These are phyloP conservation scores for Deladenus siricidicola DNA, from an alignment of 2,888 invertebrate species.

Conservation along the genomic window DNA sequence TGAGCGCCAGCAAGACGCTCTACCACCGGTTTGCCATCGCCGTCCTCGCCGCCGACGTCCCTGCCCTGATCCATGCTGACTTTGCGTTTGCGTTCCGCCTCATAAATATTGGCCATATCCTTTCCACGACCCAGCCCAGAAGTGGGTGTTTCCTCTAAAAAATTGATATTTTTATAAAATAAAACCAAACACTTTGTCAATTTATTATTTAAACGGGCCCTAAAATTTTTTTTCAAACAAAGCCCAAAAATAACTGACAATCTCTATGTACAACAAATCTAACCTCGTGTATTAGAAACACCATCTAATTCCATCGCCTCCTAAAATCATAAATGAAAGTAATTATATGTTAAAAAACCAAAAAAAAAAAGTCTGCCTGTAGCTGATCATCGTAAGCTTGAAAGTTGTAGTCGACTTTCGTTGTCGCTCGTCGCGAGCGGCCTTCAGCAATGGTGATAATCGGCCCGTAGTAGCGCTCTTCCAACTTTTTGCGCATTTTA, in stretches of 20 bases:
- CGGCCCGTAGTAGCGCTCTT: constrained; percentile 20
- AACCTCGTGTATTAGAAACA: no score
- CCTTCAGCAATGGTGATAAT: constrained; percentile 42
- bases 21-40: no score
- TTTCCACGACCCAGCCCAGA: constrained; percentile 76
- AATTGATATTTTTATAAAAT: not conserved
- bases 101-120: constrained; percentile 58
- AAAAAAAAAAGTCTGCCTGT: constrained; percentile 20
- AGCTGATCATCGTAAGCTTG: constrained; percentile 92
- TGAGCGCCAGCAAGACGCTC: not conserved
- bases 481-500: not conserved
- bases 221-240: no score
- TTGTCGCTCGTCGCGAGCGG: constrained; percentile 28
- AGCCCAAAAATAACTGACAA: no score
- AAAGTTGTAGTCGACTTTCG: constrained; percentile 65
- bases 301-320: constrained; percentile 17
- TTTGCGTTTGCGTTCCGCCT: constrained; percentile 32
- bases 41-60: not conserved
- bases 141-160: constrained; percentile 59
- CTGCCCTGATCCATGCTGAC: not conserved
- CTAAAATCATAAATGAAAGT: constrained; percentile 6
- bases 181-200: constrained; percentile 8
- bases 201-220: no score
- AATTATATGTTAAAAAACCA: not conserved
- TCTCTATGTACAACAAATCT: no score